Percentiles rank a stretch among this genome's conserved stretches.
phyloP scores from a whole-genome alignment of 1,140 invertebrate genomes.

The Agrypnia vestita region DNA sequence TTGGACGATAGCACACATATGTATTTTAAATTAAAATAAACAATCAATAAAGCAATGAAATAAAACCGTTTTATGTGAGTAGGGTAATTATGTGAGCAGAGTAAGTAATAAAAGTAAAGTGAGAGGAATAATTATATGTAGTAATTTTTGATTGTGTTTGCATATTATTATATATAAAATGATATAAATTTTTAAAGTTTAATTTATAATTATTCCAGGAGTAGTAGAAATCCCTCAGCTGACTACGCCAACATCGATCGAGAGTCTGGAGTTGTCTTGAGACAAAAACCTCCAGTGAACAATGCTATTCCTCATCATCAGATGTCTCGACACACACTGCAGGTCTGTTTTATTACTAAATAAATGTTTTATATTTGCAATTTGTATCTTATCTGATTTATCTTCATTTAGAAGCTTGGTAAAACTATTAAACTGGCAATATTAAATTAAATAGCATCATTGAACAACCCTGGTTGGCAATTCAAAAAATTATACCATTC shows the following conservation, averaged over 20 bases:
- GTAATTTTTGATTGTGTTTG: no score
- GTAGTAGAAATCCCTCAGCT: constrained; percentile 75
- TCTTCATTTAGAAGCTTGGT: no score
- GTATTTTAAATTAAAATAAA: not conserved
- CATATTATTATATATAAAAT: no score
- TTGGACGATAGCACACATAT: not conserved
- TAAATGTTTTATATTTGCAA: no score
- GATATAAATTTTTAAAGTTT: not conserved
- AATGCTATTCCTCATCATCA: constrained; percentile 74
- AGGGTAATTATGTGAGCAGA: not conserved
- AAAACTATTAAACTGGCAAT: not conserved
- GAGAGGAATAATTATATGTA: not conserved
- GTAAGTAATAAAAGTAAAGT: no score
- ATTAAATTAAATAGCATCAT: not conserved
- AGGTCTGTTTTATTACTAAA: constrained; percentile 71
- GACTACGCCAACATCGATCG: constrained; percentile 72
- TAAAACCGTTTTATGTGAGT: not conserved
- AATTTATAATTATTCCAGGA: constrained; percentile 67
- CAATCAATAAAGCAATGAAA: not conserved
- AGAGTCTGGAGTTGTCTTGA: constrained; percentile 69
- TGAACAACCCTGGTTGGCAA: no score
- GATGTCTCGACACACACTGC: constrained; percentile 84
- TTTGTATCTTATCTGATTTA: no score
- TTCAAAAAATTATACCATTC: no score
- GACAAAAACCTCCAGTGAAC: constrained; percentile 69